Evolutionary conservation across 2,113 vertebrate genomes (phyloP).

Genomic region (Lates calcarifer): DNA sequence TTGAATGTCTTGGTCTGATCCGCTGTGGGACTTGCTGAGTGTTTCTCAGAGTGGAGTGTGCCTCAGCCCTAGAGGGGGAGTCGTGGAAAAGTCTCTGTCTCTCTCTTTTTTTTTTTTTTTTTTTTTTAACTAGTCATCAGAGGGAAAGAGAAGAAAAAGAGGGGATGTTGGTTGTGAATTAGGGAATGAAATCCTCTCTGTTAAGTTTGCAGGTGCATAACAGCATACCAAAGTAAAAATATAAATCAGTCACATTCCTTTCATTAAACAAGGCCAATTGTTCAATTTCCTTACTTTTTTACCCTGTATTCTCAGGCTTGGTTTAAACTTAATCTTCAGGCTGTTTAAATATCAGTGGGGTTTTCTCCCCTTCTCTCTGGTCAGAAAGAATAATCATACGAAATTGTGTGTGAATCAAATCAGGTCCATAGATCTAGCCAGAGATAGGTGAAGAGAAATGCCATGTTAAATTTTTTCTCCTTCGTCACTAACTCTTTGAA

Average conservation of each 20-base stretch:
- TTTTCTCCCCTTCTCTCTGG: background rate
- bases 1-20: conserved; percentile 45
- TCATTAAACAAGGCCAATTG: background rate
- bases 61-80: conserved; percentile 48
- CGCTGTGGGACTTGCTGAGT: conserved; percentile 28
- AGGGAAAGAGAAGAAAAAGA: conserved; percentile 6
- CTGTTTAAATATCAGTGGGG: background rate
- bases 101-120: background rate
- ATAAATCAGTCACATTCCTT: background rate
- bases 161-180: conserved; percentile 21
- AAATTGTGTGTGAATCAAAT: background rate
- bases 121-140: conserved; percentile 30
- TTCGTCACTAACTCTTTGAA: background rate
- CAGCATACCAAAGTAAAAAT: background rate
- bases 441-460: background rate
- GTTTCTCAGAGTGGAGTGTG: conserved; percentile 38
- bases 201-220: background rate
- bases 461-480: background rate
- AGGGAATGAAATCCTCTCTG: background rate
- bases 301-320: background rate
- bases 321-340: background rate
- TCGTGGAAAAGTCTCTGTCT: conserved; percentile 14
- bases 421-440: background rate
- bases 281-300: background rate
- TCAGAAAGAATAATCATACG: background rate